Percentiles rank a stretch among this genome's conserved stretches.
These are phyloP conservation scores for Xanthorhoe spadicearia DNA, from an alignment of 2,888 invertebrate genomes.

Conservation along the genomic window DNA sequence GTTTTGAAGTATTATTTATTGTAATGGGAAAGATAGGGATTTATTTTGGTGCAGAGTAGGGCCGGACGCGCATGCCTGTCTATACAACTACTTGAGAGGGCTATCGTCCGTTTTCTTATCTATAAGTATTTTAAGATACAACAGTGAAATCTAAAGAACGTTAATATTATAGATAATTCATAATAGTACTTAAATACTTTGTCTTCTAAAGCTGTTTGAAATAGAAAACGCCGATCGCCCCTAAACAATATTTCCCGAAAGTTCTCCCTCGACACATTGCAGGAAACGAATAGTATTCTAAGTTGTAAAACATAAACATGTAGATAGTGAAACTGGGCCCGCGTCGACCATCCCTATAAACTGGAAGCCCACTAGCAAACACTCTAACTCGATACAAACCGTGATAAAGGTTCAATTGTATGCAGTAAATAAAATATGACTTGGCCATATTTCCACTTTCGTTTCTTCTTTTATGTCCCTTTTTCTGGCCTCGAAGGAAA, in stretches of 20 bases:
- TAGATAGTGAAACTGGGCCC: constrained; percentile 57
- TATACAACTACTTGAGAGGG: constrained; percentile 24
- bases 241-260: constrained; percentile 32
- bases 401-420: constrained; percentile 84
- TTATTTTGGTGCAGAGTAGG: constrained; percentile 27
- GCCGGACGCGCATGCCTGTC: constrained; percentile 14
- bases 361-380: constrained; percentile 67
- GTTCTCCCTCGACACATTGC: constrained; percentile 39
- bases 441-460: constrained; percentile 82
- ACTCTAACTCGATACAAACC: constrained; percentile 78
- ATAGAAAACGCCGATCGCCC: constrained; percentile 22
- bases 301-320: constrained; percentile 61
- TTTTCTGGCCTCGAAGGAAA: constrained; percentile 78
- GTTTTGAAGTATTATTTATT: constrained; percentile 43
- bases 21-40: constrained; percentile 30
- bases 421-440: constrained; percentile 85
- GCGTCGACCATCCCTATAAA: constrained; percentile 64
- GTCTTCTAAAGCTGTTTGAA: constrained; percentile 19
- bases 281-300: constrained; percentile 50
- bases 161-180: constrained; percentile 4
- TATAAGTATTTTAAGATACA: not conserved
- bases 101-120: constrained; percentile 12
- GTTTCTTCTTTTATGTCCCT: constrained; percentile 81
- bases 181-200: constrained; percentile 4
- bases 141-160: not conserved